phyloP scores from a whole-genome alignment of 2,888 invertebrate species.

The Lasioglossum zephyrum region DNA sequence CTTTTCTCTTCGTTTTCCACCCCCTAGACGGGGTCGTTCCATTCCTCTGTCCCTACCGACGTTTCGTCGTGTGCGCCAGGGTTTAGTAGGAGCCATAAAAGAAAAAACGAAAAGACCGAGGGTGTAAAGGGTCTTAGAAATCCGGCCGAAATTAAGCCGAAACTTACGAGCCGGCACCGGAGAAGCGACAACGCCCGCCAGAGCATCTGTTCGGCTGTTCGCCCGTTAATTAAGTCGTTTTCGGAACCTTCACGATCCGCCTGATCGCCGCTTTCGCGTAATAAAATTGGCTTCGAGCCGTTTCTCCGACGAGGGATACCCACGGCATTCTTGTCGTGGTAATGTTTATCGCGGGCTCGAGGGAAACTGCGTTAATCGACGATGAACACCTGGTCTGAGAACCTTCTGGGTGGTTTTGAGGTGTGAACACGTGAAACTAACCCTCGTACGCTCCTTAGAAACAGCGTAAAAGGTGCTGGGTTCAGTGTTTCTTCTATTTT shows the following conservation, averaged over 20 bases:
- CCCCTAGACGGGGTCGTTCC: not conserved
- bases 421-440: not conserved
- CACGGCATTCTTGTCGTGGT: not conserved
- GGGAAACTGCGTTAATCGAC: not conserved
- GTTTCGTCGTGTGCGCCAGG: conserved; percentile 55
- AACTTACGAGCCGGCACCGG: conserved; percentile 44
- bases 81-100: conserved; percentile 64
- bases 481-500: not conserved
- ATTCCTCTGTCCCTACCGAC: conserved; percentile 27
- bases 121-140: conserved; percentile 60
- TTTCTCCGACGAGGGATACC: not conserved
- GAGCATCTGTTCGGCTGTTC: conserved; percentile 46
- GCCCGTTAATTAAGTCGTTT: conserved; percentile 55
- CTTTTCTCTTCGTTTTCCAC: not conserved
- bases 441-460: not conserved
- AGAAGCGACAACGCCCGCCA: conserved; percentile 32
- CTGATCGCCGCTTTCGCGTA: conserved; percentile 41
- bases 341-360: not conserved
- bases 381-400: not conserved
- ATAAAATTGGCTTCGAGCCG: conserved; percentile 38
- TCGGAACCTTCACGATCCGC: conserved; percentile 30
- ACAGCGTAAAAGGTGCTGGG: not conserved
- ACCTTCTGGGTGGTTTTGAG: not conserved
- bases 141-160: conserved; percentile 64
- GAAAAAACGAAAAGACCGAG: conserved; percentile 45